phyloP scores from a whole-genome alignment of 2,113 vertebrate species.

The Corythornis madagascariensis region DNA sequence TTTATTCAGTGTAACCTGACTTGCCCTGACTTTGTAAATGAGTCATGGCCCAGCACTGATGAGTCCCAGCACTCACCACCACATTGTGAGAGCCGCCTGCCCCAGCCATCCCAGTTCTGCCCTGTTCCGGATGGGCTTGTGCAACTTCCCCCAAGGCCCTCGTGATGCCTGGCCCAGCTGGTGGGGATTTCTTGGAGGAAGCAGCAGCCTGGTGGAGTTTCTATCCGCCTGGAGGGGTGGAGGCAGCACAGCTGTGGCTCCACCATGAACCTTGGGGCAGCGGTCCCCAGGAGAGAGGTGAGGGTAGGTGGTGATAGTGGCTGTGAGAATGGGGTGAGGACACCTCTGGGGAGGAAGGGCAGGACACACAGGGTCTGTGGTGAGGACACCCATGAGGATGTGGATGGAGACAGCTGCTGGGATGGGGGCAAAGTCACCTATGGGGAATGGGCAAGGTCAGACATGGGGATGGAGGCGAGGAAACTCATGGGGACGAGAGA shows the following conservation, averaged over 20 bases:
- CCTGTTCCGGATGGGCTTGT: neutral
- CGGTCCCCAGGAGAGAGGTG: neutral
- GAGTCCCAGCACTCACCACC: neutral
- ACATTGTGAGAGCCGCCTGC: fast-evolving
- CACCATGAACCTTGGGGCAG: neutral
- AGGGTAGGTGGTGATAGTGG: fast-evolving
- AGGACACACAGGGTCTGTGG: too few species aligned
- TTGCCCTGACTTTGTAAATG: neutral
- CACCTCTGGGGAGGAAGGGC: fast-evolving
- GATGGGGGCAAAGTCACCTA: fast-evolving
- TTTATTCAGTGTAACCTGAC: neutral
- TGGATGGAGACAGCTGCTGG: too few species aligned
- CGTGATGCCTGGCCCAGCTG: neutral
- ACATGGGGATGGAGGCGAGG: neutral
- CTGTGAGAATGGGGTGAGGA: neutral
- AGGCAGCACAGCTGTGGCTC: neutral
- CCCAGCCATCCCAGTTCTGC: neutral
- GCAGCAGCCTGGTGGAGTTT: neutral
- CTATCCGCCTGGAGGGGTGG: fast-evolving
- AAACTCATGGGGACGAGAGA: neutral
- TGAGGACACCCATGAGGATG: neutral
- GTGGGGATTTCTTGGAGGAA: neutral
- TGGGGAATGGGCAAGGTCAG: too few species aligned
- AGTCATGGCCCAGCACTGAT: fast-evolving
- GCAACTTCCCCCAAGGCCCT: neutral